These are phyloP conservation scores for Noctua comes DNA, from an alignment of 2,888 invertebrate genomes.

Conservation along the genomic window DNA sequence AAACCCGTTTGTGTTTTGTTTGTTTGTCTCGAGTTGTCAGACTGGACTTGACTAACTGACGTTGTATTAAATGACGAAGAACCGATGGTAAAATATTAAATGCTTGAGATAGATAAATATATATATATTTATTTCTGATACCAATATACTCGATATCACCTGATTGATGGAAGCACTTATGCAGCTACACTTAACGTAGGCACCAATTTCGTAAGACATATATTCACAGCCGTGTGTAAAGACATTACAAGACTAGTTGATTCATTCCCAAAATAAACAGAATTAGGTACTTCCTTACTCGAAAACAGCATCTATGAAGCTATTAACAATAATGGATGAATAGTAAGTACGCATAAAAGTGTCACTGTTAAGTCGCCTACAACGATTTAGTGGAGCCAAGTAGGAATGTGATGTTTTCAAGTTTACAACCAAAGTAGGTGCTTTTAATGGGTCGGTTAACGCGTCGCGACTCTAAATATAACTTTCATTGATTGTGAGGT, in stretches of 20 bases:
- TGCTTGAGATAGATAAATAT: background rate
- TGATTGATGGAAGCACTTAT: slow-evolving; percentile 47
- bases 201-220: slow-evolving; percentile 31
- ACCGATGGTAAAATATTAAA: background rate
- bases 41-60: slow-evolving; percentile 6
- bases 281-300: slow-evolving; percentile 71
- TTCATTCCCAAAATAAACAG: slow-evolving; percentile 67
- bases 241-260: slow-evolving; percentile 50
- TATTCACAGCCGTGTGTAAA: slow-evolving; percentile 45
- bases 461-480: slow-evolving; percentile 67
- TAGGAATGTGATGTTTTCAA: slow-evolving; percentile 72
- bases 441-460: slow-evolving; percentile 71
- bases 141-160: slow-evolving; percentile 24
- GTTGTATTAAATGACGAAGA: slow-evolving; percentile 5
- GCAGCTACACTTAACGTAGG: slow-evolving; percentile 16
- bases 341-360: slow-evolving; percentile 79
- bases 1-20: slow-evolving; percentile 38
- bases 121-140: slow-evolving; percentile 15
- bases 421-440: slow-evolving; percentile 69
- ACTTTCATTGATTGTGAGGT: slow-evolving; percentile 67
- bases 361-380: slow-evolving; percentile 77
- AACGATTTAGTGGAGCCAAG: slow-evolving; percentile 75
- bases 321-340: slow-evolving; percentile 82
- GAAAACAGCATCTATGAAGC: slow-evolving; percentile 79
- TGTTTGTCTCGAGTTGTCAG: background rate